Evolutionary conservation across 2,888 invertebrate genomes (phyloP).

Genomic region (Stenchaetothrips biformis): DNA sequence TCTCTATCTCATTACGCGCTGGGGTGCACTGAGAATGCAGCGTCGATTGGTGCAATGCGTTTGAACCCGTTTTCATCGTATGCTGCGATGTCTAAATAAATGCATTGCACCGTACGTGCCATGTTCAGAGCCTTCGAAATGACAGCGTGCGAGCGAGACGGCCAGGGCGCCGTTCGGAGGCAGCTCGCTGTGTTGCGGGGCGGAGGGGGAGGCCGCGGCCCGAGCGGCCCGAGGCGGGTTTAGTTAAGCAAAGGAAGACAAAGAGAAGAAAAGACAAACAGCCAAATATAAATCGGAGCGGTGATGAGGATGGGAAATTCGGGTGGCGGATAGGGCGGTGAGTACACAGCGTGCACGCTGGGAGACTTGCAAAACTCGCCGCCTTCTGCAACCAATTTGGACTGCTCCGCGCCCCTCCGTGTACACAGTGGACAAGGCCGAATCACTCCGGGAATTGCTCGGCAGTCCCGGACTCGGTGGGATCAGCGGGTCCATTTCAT

Average conservation of each 20-base stretch:
- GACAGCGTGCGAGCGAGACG: neutral
- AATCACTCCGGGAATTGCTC: too few relatives aligned
- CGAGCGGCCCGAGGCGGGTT: neutral
- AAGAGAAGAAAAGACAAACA: constrained; percentile 23
- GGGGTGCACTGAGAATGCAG: too few relatives aligned
- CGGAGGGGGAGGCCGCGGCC: too few relatives aligned
- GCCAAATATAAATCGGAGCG: neutral
- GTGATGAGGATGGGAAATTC: constrained; percentile 6
- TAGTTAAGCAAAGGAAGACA: constrained; percentile 10
- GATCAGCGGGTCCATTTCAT: too few relatives aligned
- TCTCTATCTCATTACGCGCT: too few relatives aligned
- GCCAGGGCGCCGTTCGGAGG: neutral
- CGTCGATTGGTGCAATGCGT: too few relatives aligned
- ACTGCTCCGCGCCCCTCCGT: too few relatives aligned
- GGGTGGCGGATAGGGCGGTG: neutral
- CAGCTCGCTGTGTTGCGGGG: neutral
- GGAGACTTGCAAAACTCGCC: neutral
- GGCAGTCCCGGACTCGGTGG: too few relatives aligned
- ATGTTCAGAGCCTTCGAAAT: neutral
- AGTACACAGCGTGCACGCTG: neutral
- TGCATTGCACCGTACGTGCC: too few relatives aligned
- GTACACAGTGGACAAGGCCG: neutral
- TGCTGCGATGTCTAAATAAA: too few relatives aligned
- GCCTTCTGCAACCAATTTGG: neutral
- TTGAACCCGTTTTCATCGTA: too few relatives aligned